phyloP scores from a whole-genome alignment of 1,140 invertebrate species.

The Ericerus pela region DNA sequence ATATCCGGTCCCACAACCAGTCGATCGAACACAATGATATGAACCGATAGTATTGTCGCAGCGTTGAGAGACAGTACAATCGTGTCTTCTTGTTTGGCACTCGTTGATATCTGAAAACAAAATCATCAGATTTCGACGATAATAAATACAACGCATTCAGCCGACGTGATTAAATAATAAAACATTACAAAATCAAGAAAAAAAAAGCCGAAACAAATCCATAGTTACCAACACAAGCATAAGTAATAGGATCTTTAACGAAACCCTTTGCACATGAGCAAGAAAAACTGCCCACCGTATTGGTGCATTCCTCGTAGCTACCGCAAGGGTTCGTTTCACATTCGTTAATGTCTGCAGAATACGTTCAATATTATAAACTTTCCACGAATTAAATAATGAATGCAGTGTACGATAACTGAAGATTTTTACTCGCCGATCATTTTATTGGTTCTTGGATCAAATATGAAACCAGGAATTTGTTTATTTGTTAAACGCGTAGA shows the following conservation, averaged over 20 bases:
- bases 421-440: too few relatives aligned
- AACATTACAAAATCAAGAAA: too few relatives aligned
- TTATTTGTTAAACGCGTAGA: too few relatives aligned
- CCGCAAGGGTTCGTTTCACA: conserved; percentile 35
- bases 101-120: conserved; percentile 43
- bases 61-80: conserved; percentile 49
- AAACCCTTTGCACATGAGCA: conserved; percentile 39
- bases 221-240: conserved; percentile 36
- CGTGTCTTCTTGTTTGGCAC: conserved; percentile 39
- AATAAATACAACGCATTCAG: too few relatives aligned
- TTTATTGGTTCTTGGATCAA: too few relatives aligned
- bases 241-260: conserved; percentile 35
- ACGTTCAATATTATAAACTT: too few relatives aligned
- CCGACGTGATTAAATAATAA: too few relatives aligned
- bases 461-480: too few relatives aligned
- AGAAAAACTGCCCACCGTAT: conserved; percentile 36
- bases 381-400: too few relatives aligned
- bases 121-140: neutral
- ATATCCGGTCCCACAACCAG: conserved; percentile 91
- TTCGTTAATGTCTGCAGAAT: conserved; percentile 42
- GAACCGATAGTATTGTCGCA: conserved; percentile 85
- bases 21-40: conserved; percentile 62
- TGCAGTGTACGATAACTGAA: too few relatives aligned
- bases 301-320: conserved; percentile 37
- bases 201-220: too few relatives aligned